Evolutionary conservation across 2,888 invertebrate species (phyloP).

Genomic region (Drosophila kanekoi): DNA sequence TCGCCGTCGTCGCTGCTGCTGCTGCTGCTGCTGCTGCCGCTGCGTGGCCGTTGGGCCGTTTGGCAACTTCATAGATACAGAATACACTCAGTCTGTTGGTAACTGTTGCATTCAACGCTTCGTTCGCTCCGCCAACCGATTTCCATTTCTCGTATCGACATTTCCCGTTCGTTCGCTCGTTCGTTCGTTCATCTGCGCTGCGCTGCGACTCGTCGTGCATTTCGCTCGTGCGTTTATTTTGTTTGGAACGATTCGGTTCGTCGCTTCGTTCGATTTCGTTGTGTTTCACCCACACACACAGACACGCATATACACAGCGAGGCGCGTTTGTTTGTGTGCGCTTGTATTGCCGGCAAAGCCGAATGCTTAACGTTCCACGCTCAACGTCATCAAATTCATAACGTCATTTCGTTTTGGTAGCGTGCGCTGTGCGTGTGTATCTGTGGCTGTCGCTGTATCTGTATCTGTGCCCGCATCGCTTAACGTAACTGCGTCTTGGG

Average conservation of each 20-base stretch:
- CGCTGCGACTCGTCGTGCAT: not conserved
- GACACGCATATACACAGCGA: not conserved
- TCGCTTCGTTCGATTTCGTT: slow-evolving; percentile 31
- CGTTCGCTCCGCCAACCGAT: slow-evolving; percentile 77
- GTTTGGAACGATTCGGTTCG: slow-evolving; percentile 15
- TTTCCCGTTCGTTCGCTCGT: slow-evolving; percentile 20
- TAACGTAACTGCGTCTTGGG: slow-evolving; percentile 11
- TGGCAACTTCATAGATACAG: slow-evolving; percentile 83
- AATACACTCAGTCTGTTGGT: slow-evolving; percentile 83
- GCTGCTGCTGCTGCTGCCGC: slow-evolving; percentile 56
- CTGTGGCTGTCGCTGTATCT: slow-evolving; percentile 10
- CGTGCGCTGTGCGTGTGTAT: slow-evolving; percentile 48
- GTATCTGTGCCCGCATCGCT: slow-evolving; percentile 3
- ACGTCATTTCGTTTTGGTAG: slow-evolving; percentile 62
- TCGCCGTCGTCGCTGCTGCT: slow-evolving; percentile 48
- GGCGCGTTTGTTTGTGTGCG: slow-evolving; percentile 18
- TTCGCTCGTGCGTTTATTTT: slow-evolving; percentile 27
- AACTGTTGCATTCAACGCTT: slow-evolving; percentile 84
- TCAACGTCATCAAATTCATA: slow-evolving; percentile 70
- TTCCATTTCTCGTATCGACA: slow-evolving; percentile 5
- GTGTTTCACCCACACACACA: slow-evolving; percentile 12
- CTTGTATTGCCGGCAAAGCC: slow-evolving; percentile 43
- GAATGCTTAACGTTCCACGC: slow-evolving; percentile 46
- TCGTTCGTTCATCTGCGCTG: slow-evolving; percentile 1
- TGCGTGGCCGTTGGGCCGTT: slow-evolving; percentile 77